Percentiles rank a stretch among this genome's conserved stretches.
These are phyloP conservation scores for Pristionchus entomophagus DNA, from an alignment of 2,888 invertebrate species.

Conservation along the genomic window DNA sequence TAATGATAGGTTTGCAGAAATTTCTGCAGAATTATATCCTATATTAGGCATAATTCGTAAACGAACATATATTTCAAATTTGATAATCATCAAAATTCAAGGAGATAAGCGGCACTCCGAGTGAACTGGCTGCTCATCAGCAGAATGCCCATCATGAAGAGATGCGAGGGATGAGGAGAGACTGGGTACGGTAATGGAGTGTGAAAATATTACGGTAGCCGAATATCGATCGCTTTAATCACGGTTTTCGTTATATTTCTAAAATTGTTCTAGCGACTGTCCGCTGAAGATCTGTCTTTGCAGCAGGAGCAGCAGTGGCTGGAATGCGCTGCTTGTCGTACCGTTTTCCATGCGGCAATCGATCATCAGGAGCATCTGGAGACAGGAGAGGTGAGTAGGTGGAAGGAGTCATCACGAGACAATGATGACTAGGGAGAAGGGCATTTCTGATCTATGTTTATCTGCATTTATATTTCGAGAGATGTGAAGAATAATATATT, in stretches of 20 bases:
- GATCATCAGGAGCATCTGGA: background rate
- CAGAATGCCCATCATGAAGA: background rate
- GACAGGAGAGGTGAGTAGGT: background rate
- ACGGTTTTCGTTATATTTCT: background rate
- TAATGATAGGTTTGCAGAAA: background rate
- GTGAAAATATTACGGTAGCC: background rate
- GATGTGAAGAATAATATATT: background rate
- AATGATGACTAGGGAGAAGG: background rate
- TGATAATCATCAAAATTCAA: no score
- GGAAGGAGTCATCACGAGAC: background rate
- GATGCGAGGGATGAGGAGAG: background rate
- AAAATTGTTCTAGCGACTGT: no score
- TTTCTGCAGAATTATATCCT: background rate
- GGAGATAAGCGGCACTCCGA: background rate
- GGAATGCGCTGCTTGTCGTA: background rate
- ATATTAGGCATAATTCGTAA: no score
- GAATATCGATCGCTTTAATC: no score
- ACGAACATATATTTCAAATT: no score
- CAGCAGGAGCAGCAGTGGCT: constrained; percentile 8
- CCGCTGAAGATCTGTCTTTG: background rate
- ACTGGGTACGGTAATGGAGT: background rate
- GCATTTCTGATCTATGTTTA: no score
- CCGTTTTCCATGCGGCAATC: background rate
- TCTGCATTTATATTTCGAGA: background rate
- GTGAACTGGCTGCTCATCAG: background rate